Conservation (phyloP, 2,888 invertebrate species). For the Andrena minutula region DNA sequence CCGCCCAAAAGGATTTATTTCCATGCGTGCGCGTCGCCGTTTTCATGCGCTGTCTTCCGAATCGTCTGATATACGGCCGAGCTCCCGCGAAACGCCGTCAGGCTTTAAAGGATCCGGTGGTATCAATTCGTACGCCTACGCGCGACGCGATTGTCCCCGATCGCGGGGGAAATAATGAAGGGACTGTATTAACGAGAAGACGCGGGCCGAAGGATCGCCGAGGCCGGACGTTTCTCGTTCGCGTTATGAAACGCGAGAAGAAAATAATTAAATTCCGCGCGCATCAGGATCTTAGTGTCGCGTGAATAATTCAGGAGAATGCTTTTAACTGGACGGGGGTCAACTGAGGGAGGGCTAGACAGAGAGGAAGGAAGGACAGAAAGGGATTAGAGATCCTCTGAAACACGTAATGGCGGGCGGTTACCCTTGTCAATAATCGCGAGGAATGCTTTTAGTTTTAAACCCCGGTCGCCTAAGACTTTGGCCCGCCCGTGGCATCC, state of each 20-base stretch:
- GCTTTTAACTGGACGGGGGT: conserved; percentile 65
- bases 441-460: conserved; percentile 74
- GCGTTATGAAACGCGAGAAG: conserved; percentile 37
- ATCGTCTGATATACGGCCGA: neutral
- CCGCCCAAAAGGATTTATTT: conserved; percentile 68
- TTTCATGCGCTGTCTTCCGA: conserved; percentile 37
- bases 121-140: neutral
- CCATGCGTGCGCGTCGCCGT: conserved; percentile 53
- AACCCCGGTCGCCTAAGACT: conserved; percentile 54
- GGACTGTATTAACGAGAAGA: conserved; percentile 9
- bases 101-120: neutral
- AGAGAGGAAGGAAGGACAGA: conserved; percentile 33
- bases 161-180: conserved; percentile 19
- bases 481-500: conserved; percentile 29
- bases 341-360: conserved; percentile 15
- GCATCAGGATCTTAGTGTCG: conserved; percentile 52
- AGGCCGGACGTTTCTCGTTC: neutral
- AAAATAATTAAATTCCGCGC: conserved; percentile 54
- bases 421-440: conserved; percentile 74
- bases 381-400: conserved; percentile 55
- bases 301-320: conserved; percentile 71
- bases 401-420: conserved; percentile 64
- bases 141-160: neutral
- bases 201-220: neutral
- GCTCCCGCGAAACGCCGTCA: neutral